Evolutionary conservation across 2,113 vertebrate species (phyloP).

Genomic region (Vidua chalybeata): DNA sequence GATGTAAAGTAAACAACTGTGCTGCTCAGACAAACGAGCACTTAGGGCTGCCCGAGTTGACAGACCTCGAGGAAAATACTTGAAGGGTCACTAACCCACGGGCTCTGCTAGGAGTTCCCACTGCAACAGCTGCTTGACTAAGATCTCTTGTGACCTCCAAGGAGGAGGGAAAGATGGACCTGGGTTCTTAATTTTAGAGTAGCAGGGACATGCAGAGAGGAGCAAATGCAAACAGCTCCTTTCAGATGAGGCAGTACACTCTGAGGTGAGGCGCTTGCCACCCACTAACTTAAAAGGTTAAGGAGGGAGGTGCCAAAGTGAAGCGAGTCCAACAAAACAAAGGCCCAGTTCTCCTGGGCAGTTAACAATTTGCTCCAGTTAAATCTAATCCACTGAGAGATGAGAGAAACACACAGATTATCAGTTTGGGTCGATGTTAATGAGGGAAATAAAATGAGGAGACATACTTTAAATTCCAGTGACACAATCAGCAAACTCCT

Average conservation of each 20-base stretch:
- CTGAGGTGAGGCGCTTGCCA: not conserved
- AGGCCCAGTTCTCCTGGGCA: not conserved
- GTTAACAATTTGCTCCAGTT: slow-evolving; percentile 14
- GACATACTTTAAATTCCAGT: slow-evolving; percentile 27
- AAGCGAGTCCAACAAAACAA: not conserved
- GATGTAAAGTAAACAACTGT: not conserved
- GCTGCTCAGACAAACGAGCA: not conserved
- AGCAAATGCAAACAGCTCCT: not conserved
- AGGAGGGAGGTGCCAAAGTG: not conserved
- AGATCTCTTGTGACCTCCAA: not conserved
- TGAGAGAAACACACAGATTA: not conserved
- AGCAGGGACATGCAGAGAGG: not conserved
- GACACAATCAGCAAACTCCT: not conserved
- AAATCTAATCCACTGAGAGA: not conserved
- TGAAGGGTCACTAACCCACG: not conserved
- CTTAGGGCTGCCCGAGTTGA: not conserved
- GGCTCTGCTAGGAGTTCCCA: not conserved
- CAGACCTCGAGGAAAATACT: not conserved
- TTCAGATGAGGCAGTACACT: not conserved
- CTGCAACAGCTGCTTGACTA: not conserved
- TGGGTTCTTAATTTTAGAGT: not conserved
- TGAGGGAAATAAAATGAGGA: slow-evolving; percentile 4
- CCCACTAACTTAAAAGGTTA: not conserved
- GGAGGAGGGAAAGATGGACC: not conserved
- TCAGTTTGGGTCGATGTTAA: slow-evolving; percentile 23